Base-by-base conservation (phyloP, 35 echinoderm and acorn worm genomes). In the Stichopus chloronotus region DNA sequence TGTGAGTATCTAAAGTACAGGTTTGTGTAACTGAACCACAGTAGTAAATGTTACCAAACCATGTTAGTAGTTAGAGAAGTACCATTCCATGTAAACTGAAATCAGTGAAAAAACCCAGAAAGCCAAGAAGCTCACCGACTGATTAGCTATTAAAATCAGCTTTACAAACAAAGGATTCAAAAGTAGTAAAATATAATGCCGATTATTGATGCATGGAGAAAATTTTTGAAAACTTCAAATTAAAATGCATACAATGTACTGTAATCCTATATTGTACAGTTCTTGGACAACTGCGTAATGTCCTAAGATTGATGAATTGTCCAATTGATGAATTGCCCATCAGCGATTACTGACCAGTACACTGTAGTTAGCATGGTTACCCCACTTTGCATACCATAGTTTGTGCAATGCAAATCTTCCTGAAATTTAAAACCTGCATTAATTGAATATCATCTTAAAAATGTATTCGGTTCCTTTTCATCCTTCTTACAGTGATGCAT, bases 311-410 rank as follows among this genome's bases (percentile, higher is more conserved):
- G 30, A 43, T 43, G 30, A 43, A 43, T 43, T 43, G 30, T 43
- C 30, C 30, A 71, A 11, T n/a, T 13, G n/a, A 13, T 11, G n/a
- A 71, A 71, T 71, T 71, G 63, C 63, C n/a, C 63, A 71, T 71
- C 63, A 71, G 63, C 63, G 4, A 2, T 71, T 71, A 1, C 63
- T 71, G 63, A 71, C 63, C 63, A 11, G 2, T 71, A 71, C 63
- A 71, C 63, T 71, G 63, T 71, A 13, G n/a, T 71, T 71, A 71
- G 63, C 63, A 71, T 71, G 63, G 63, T 71, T 71, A 71, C 63
- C 63, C 4, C 63, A 71, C 63, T 71, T 71, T 71, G 63, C 63
- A 4, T 71, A 71, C 63, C 63, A 71, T 71, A 71, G 63, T 71
- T 71, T 71, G 1, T 71, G n/a, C n/a, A 71, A 71, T 71, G n/a